These are phyloP conservation scores for Saccopteryx bilineata DNA, from an alignment of 2,113 vertebrate genomes.

Conservation along the genomic window DNA sequence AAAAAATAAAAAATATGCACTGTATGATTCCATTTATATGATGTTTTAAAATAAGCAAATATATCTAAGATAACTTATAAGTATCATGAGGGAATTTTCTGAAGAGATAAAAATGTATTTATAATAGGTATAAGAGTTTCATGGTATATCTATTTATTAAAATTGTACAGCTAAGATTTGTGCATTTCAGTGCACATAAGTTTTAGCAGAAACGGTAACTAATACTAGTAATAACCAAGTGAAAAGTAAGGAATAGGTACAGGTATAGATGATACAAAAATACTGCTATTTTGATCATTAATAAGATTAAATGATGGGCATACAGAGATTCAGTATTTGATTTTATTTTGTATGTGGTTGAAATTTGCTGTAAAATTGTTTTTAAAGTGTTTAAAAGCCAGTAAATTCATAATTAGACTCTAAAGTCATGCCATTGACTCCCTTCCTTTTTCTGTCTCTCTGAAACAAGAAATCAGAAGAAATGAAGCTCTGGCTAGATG, in stretches of 20 bases:
- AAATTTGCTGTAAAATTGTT: constrained; percentile 27
- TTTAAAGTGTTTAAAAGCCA: constrained; percentile 32
- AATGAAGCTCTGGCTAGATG: too few relatives aligned
- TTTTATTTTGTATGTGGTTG: not conserved
- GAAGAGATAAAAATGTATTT: not conserved
- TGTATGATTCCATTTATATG: not conserved
- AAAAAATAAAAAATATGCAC: not conserved
- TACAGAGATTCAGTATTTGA: not conserved
- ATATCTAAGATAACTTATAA: not conserved
- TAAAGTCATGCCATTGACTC: too few relatives aligned
- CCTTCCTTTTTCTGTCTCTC: too few relatives aligned
- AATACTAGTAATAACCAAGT: not conserved
- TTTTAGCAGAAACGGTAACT: not conserved
- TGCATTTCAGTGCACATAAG: not conserved
- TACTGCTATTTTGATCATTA: not conserved
- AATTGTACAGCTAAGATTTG: not conserved
- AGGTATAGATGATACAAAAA: not conserved
- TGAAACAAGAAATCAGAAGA: too few relatives aligned
- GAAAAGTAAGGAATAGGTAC: not conserved
- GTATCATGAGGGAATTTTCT: not conserved
- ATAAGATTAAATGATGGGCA: not conserved
- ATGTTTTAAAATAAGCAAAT: not conserved
- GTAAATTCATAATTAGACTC: not conserved
- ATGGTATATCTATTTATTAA: not conserved
- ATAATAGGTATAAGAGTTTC: not conserved